Evolutionary conservation across 2,888 invertebrate species (phyloP).

Genomic region (Archaeoteleia sp.): DNA sequence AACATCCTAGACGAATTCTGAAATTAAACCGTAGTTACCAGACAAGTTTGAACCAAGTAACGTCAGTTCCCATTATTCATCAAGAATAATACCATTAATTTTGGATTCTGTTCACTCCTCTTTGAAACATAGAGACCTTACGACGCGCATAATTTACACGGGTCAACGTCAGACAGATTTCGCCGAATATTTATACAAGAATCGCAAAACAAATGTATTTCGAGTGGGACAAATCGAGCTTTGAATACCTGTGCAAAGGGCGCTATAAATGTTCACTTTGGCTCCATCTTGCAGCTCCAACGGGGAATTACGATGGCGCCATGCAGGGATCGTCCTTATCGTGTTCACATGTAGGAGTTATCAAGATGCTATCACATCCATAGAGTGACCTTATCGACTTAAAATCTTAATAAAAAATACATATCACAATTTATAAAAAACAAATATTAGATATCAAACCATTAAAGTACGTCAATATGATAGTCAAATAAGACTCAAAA

Average conservation of each 20-base stretch:
- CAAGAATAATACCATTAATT: constrained; percentile 14
- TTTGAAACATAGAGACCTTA: neutral
- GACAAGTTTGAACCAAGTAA: neutral
- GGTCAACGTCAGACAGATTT: constrained; percentile 2
- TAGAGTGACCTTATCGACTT: too few species aligned
- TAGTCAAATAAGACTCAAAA: too few species aligned
- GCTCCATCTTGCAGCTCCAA: constrained; percentile 5
- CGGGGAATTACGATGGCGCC: neutral
- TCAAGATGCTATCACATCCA: neutral
- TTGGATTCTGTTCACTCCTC: neutral
- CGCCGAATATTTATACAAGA: constrained; percentile 16
- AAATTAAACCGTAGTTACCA: constrained; percentile 3
- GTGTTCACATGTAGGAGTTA: constrained; percentile 3
- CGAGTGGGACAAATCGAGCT: constrained; percentile 1
- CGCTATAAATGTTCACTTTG: neutral
- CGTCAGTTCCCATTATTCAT: constrained; percentile 7
- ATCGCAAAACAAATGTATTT: constrained; percentile 2
- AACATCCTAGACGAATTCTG: neutral
- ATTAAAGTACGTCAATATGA: too few species aligned
- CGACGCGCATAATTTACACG: constrained; percentile 3
- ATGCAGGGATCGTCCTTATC: neutral
- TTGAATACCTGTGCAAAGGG: neutral
- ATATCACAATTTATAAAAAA: too few species aligned
- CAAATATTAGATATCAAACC: too few species aligned
- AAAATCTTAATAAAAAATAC: too few species aligned